Conservation (phyloP, 2,888 invertebrate genomes). For the Parnassius smintheus region DNA sequence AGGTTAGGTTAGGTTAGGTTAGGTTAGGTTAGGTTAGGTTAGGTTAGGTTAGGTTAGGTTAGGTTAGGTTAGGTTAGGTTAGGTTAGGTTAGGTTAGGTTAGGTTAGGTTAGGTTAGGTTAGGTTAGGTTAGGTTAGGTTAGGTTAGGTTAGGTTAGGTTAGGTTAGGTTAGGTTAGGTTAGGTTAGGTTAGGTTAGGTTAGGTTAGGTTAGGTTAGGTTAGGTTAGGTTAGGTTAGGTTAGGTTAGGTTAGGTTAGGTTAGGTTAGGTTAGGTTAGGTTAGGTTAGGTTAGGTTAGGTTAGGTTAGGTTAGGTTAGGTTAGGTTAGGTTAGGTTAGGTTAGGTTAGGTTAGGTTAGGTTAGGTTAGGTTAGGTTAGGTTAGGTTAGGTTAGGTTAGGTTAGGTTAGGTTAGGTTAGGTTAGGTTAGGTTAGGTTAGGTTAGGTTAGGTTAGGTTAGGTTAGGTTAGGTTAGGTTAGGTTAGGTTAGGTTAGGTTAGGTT, state of each 20-base stretch:
- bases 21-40: conserved; percentile 2
- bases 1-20: background rate
- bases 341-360: conserved; percentile 4
- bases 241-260: conserved; percentile 5
- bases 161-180: conserved; percentile 2
- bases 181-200: conserved; percentile 5
- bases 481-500: too few species aligned
- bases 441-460: too few species aligned
- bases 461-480: too few species aligned
- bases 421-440: too few species aligned
- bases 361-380: background rate
- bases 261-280: conserved; percentile 3
- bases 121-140: conserved; percentile 6
- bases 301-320: background rate
- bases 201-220: conserved; percentile 5
- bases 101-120: conserved; percentile 5
- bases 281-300: conserved; percentile 3
- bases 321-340: conserved; percentile 4
- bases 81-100: conserved; percentile 4
- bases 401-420: too few species aligned
- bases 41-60: conserved; percentile 4
- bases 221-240: conserved; percentile 4
- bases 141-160: conserved; percentile 3
- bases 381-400: background rate
- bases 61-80: conserved; percentile 5